These are phyloP conservation scores for Chironomus striatipennis DNA, from an alignment of 1,140 invertebrate species.

Conservation along the genomic window DNA sequence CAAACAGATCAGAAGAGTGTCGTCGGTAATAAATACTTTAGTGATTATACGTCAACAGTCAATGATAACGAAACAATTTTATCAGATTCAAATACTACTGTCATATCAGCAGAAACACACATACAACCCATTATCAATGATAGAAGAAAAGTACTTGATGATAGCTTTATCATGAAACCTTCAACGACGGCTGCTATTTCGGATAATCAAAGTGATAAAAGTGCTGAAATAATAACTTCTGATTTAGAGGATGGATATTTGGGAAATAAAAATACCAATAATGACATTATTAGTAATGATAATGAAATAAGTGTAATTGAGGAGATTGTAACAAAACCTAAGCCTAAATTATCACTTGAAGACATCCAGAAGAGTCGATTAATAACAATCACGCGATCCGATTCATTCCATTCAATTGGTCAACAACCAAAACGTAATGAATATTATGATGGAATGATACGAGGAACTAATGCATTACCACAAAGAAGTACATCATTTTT, in stretches of 20 bases:
- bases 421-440: slow-evolving; percentile 19
- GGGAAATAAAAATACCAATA: background rate
- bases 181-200: too few species aligned
- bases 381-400: slow-evolving; percentile 27
- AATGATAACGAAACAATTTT: slow-evolving; percentile 8
- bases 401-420: slow-evolving; percentile 33
- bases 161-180: slow-evolving; percentile 7
- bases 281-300: background rate
- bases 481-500: slow-evolving; percentile 34
- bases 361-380: background rate
- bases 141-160: slow-evolving; percentile 26
- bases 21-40: background rate
- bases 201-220: slow-evolving; percentile 20
- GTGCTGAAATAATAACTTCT: slow-evolving; percentile 24
- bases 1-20: background rate
- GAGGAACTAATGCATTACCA: slow-evolving; percentile 11
- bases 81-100: background rate
- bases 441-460: background rate
- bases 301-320: slow-evolving; percentile 11
- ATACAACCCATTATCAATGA: slow-evolving; percentile 29
- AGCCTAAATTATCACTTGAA: slow-evolving; percentile 30
- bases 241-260: slow-evolving; percentile 26
- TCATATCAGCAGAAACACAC: slow-evolving; percentile 25
- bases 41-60: background rate
- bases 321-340: slow-evolving; percentile 16